Base-by-base conservation (phyloP, 2,797 vertebrate species). In the Pseudochirops cupreus region DNA sequence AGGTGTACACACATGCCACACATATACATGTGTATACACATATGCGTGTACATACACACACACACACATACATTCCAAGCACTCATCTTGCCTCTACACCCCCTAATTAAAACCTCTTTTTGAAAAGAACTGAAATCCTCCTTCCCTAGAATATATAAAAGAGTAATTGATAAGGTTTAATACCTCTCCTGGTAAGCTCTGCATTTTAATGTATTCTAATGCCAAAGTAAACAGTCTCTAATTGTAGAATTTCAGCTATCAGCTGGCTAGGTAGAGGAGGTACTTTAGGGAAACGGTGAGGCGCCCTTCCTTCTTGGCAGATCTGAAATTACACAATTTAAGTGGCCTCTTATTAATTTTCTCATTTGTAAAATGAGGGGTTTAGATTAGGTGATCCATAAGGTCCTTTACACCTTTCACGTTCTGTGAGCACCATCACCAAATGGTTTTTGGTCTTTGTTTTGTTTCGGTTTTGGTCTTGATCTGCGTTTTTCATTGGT, bases 281-380 rank as follows among this genome's bases (percentile, higher is more conserved):
- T 95, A 96, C 96, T 97, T 67, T 92, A 46, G 55, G 94, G 91
- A 97, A 56, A 74, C 96, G 94, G 94, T 46, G 67, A 95, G 67
- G 56, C 93, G 92, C 29, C 7, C 90, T 94, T 97, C 91, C 4
- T 67, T 39, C 62, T 67, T 52, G 89, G 92, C 97, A 96, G 97
- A 92, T 97, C 96, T 97, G 95, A 97, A 96, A 92, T 95, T 95
- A 96, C 56, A 93, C 46, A 74, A 58, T n/a, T 54, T 92, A 93
- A 90, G 62, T 56, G 94, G 59, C 96, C 94, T 96, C 96, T 96
- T 94, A 55, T 7, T 92, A 91, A 94, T 93, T 95, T 95, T 91
- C 62, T 92, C 89, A 4, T 82, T 18, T 67, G 31, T 16, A 67
- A 82, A 82, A 39, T 39, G 67, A 39, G 6, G 6, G 13, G 10